phyloP scores from a whole-genome alignment of 2,113 vertebrate species.

The Ailuropoda melanoleuca region DNA sequence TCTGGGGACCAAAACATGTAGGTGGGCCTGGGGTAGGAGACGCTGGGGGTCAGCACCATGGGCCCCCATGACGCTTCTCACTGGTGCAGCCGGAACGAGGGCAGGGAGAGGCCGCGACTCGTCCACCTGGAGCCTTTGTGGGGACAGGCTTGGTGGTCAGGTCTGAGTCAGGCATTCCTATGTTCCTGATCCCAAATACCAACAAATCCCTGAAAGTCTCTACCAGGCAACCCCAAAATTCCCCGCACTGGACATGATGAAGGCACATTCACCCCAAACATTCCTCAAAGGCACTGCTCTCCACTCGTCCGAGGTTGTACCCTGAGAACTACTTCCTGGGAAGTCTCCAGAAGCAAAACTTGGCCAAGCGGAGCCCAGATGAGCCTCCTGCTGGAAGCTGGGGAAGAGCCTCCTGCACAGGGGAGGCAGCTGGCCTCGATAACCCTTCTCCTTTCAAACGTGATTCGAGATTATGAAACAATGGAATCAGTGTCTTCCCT shows the following conservation, averaged over 20 bases:
- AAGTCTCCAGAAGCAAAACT: neutral
- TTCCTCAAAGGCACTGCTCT: neutral
- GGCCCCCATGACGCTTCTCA: neutral
- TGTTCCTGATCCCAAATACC: neutral
- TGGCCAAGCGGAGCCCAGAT: neutral
- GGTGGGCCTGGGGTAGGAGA: neutral
- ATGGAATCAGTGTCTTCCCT: neutral
- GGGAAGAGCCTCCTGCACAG: neutral
- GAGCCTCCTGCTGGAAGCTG: neutral
- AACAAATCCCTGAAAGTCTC: neutral
- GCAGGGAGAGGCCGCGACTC: no score
- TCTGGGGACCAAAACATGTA: neutral
- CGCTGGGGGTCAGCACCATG: accelerated
- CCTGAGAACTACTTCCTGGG: neutral
- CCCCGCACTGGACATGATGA: neutral
- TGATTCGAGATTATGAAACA: neutral
- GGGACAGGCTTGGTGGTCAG: neutral
- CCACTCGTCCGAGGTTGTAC: neutral
- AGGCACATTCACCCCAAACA: neutral
- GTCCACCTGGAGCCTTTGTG: neutral
- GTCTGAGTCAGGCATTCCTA: neutral
- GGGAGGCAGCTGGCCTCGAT: neutral
- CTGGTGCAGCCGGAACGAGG: no score
- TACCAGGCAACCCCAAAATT: neutral
- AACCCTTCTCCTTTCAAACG: neutral